Evolutionary conservation across 2,113 vertebrate species (phyloP).

Genomic region (Solea senegalensis): DNA sequence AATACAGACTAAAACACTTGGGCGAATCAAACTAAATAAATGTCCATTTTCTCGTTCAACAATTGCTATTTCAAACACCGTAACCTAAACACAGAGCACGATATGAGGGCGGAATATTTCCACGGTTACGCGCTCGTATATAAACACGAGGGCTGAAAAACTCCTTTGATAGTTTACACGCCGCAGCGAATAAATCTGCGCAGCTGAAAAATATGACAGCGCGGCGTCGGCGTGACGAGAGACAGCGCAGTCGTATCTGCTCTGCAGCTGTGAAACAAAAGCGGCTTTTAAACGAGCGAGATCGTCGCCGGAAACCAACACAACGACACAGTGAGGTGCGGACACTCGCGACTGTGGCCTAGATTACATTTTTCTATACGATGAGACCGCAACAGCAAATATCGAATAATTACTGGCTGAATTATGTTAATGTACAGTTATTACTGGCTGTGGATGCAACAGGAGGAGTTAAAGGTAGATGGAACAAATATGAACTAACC

Average conservation of each 20-base stretch:
- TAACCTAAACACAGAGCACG: not conserved
- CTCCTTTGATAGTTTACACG: conserved; percentile 13
- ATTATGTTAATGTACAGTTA: no score
- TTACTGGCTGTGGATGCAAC: no score
- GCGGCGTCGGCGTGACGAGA: not conserved
- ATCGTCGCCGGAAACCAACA: not conserved
- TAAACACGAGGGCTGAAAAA: not conserved
- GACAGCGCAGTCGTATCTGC: conserved; percentile 17
- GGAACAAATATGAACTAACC: no score
- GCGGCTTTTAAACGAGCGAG: conserved; percentile 4
- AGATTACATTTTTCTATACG: no score
- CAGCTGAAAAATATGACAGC: conserved; percentile 1
- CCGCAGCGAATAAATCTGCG: not conserved
- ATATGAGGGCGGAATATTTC: conserved; percentile 16
- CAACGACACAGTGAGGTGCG: no score
- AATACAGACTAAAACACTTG: not conserved
- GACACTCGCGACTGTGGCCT: no score
- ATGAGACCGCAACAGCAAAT: no score
- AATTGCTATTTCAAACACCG: not conserved
- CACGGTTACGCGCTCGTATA: no score
- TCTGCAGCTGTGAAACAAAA: conserved; percentile 30
- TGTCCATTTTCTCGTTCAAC: conserved; percentile 14
- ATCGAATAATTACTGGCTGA: no score
- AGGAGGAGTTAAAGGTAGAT: no score
- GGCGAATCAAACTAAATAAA: not conserved